Evolutionary conservation across 2,797 vertebrate genomes (phyloP), one percentile per base, ranked within the genome.

Genomic region (Channallabes apus): DNA sequence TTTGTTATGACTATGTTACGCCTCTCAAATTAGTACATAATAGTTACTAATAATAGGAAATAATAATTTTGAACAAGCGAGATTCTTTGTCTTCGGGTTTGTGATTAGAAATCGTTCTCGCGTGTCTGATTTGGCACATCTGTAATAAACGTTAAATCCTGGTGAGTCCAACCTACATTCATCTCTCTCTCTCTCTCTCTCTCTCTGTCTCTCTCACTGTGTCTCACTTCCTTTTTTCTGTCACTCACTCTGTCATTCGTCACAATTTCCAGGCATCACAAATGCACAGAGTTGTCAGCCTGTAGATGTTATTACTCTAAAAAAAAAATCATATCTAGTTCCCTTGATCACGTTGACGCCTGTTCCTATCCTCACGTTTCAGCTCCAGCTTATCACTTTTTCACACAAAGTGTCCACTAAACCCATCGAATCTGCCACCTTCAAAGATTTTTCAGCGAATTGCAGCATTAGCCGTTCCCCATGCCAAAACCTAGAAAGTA

Each of bases 351-450:
- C 75, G 29, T 18, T 68, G 75, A 69, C 83, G 71, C 84, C 15
- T 32, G 84, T 67, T 64, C 59, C 71, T n/a, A 38, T 86, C 62
- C 80, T 27, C 71, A 24, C 12, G 41, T 46, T 32, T n/a, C 9
- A 73, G 59, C 69, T 65, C 29, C 20, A 17, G 72, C 84, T 82
- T 86, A 86, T 86, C 84, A 29, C 29, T 54, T 67, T 46, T 59
- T n/a, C 80, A 9, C 84, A 86, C 84, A 86, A 82, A 86, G 84
- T 79, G 64, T 71, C 75, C 83, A 80, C 83, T 51, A 35, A 69
- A 61, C 56, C 32, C 38, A 4, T 14, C 32, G 18, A 59, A 29
- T 41, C 69, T 46, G 61, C 22, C 29, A 11, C 62, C 24, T 82
- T 77, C 62, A 68, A 68, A 75, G 68, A 68, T 56, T 67, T 46